Percentiles rank a stretch among this genome's conserved stretches.
Conservation (phyloP, 2,888 invertebrate genomes). For the Polyommatus iphigenia region DNA sequence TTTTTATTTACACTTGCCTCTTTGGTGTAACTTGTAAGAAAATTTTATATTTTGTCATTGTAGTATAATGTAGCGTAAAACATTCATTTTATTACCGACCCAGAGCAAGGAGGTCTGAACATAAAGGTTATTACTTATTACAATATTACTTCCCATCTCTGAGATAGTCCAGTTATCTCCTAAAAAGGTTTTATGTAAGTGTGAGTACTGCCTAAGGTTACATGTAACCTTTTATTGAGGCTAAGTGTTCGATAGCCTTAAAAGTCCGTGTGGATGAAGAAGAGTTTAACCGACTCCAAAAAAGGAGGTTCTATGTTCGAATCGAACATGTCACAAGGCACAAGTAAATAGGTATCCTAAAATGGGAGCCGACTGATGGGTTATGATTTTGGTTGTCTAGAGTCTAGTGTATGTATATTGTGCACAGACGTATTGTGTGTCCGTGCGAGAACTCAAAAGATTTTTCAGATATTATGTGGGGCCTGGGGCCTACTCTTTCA, state of each 20-base stretch:
- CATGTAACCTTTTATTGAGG: neutral
- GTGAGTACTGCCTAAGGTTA: neutral
- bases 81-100: constrained; percentile 6
- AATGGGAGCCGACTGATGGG: too few species aligned
- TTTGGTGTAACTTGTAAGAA: too few species aligned
- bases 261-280: neutral
- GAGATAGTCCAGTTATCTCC: constrained; percentile 1
- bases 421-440: too few species aligned
- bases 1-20: too few species aligned
- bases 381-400: too few species aligned
- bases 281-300: neutral
- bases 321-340: too few species aligned
- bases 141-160: constrained; percentile 19
- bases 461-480: too few species aligned
- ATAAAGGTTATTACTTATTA: constrained; percentile 10
- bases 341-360: too few species aligned
- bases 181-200: constrained; percentile 1
- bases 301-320: neutral
- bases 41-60: too few species aligned
- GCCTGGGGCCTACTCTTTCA: too few species aligned
- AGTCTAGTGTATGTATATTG: too few species aligned
- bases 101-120: neutral
- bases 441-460: too few species aligned
- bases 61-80: neutral
- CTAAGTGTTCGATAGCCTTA: neutral